These are phyloP conservation scores for Bradysia coprophila DNA, from an alignment of 1,140 invertebrate genomes.

Conservation along the genomic window DNA sequence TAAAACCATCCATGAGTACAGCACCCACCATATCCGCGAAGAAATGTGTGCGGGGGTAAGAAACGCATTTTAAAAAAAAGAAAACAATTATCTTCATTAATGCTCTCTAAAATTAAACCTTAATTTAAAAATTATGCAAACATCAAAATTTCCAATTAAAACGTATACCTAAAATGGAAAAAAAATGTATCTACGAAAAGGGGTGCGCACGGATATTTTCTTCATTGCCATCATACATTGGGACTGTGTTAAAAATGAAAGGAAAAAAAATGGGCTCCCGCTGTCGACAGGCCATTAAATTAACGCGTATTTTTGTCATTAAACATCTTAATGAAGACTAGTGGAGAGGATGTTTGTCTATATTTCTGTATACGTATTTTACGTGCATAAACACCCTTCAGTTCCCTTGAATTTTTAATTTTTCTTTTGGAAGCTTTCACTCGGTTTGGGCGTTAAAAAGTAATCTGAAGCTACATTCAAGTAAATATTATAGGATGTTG, in stretches of 20 bases:
- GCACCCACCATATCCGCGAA: too few species aligned
- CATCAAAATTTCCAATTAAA: neutral
- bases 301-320: neutral
- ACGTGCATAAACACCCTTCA: too few species aligned
- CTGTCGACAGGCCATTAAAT: neutral
- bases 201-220: neutral
- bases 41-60: too few species aligned
- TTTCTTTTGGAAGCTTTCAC: too few species aligned
- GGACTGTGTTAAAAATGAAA: neutral
- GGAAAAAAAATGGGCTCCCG: neutral
- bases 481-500: too few species aligned
- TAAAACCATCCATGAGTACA: too few species aligned
- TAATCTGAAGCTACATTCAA: too few species aligned
- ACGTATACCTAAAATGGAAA: neutral
- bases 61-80: neutral
- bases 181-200: too few species aligned
- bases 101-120: neutral
- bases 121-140: neutral
- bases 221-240: neutral
- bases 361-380: too few species aligned
- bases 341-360: neutral
- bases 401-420: too few species aligned
- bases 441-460: too few species aligned
- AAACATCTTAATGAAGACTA: neutral
- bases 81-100: neutral